These are phyloP conservation scores for Molorchus minor DNA, from an alignment of 2,888 invertebrate genomes.

Conservation along the genomic window DNA sequence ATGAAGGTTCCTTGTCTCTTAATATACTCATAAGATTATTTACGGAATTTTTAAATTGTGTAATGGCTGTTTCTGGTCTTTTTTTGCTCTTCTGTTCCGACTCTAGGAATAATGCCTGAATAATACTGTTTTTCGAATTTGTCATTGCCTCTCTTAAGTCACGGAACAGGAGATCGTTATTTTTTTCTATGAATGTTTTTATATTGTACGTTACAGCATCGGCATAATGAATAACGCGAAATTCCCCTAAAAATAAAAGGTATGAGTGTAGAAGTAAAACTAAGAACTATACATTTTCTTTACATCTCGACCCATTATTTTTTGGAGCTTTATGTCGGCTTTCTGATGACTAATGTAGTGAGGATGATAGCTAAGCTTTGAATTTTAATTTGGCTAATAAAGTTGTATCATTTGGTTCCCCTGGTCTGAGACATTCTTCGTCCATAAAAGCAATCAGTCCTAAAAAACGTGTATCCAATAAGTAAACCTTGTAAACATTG, in stretches of 20 bases:
- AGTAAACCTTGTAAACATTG: too few relatives aligned
- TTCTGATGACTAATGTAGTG: conserved; percentile 87
- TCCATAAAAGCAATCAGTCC: conserved; percentile 87
- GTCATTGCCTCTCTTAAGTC: conserved; percentile 89
- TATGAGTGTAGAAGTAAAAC: too few relatives aligned
- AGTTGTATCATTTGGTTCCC: conserved; percentile 84
- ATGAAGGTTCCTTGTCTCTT: conserved; percentile 93
- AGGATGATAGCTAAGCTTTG: conserved; percentile 75
- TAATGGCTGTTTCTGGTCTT: conserved; percentile 88
- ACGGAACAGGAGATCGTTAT: conserved; percentile 89
- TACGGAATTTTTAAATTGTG: conserved; percentile 89
- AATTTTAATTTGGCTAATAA: conserved; percentile 83
- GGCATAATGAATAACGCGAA: conserved; percentile 90
- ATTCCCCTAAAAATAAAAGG: conserved; percentile 86
- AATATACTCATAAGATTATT: conserved; percentile 88
- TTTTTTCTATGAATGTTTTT: conserved; percentile 89
- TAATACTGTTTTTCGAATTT: conserved; percentile 72
- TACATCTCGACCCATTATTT: conserved; percentile 85
- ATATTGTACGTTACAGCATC: conserved; percentile 93
- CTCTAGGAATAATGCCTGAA: conserved; percentile 69
- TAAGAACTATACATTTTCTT: conserved; percentile 57
- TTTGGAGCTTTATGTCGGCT: conserved; percentile 81
- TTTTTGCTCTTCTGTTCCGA: conserved; percentile 78
- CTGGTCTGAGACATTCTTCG: conserved; percentile 91
- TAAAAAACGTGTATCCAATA: conserved; percentile 48